These are phyloP conservation scores for Sthenelais limicola DNA, from an alignment of 2,888 invertebrate genomes.

Conservation along the genomic window DNA sequence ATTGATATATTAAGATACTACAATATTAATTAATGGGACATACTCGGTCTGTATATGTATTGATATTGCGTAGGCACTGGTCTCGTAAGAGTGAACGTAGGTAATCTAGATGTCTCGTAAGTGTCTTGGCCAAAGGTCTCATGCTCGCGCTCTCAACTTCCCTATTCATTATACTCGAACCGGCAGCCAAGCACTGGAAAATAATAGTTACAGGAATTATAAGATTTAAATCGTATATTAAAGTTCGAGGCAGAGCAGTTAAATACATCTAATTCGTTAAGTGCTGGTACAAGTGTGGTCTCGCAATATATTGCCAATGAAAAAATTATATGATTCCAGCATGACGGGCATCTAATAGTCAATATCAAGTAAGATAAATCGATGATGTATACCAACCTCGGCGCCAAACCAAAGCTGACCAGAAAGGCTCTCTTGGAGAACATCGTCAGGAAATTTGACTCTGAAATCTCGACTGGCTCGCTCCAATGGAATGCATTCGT, in stretches of 20 bases:
- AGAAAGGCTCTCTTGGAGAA: slow-evolving; percentile 96
- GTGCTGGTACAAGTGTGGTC: no score
- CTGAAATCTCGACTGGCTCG: slow-evolving; percentile 94
- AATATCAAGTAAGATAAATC: background rate
- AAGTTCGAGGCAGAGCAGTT: background rate
- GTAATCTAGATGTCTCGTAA: slow-evolving; percentile 95
- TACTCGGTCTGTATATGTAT: slow-evolving; percentile 73
- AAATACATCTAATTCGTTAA: background rate
- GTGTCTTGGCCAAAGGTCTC: slow-evolving; percentile 95
- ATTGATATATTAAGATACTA: no score
- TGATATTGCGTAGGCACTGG: slow-evolving; percentile 71
- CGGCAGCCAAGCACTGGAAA: slow-evolving; percentile 92
- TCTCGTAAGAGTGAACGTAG: slow-evolving; percentile 89
- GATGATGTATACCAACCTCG: slow-evolving; percentile 80
- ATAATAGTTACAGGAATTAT: background rate
- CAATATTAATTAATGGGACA: no score
- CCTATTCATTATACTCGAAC: slow-evolving; percentile 97
- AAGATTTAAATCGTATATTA: no score
- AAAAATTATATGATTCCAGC: no score
- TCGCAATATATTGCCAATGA: no score
- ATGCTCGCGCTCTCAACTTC: slow-evolving; percentile 96
- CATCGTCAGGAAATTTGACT: slow-evolving; percentile 98
- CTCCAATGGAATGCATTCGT: slow-evolving; percentile 87
- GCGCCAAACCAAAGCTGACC: slow-evolving; percentile 99
- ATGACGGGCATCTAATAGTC: background rate